These are phyloP conservation scores for Vulpes lagopus DNA, from an alignment of 2,113 vertebrate genomes.

Conservation along the genomic window DNA sequence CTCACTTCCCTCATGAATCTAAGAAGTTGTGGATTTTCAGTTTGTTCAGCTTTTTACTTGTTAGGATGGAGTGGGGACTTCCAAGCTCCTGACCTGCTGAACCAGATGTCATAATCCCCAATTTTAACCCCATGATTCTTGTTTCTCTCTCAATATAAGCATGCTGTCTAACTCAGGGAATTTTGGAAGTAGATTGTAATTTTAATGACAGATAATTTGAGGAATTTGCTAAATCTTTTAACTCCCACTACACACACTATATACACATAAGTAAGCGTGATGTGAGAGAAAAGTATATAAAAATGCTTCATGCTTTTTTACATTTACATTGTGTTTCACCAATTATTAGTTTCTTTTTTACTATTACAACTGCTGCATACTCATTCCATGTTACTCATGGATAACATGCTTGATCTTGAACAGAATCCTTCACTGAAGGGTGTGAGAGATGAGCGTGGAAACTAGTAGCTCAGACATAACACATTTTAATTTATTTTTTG, in stretches of 20 bases:
- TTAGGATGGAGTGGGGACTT: not conserved
- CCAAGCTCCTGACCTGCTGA: not conserved
- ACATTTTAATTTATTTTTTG: constrained; percentile 42
- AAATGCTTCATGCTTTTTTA: not conserved
- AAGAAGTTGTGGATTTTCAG: not conserved
- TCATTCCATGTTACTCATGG: not conserved
- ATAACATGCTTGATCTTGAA: not conserved
- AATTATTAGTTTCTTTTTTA: not conserved
- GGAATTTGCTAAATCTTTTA: not conserved
- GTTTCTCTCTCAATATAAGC: not conserved
- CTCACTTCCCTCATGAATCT: not conserved
- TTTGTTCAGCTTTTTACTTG: not conserved
- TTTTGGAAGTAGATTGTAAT: not conserved
- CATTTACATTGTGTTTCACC: not conserved
- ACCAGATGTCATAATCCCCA: not conserved
- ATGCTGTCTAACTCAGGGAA: not conserved
- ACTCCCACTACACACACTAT: not conserved
- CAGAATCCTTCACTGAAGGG: not conserved
- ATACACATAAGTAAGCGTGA: not conserved
- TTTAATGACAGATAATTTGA: not conserved
- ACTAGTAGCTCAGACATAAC: not conserved
- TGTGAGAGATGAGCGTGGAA: not conserved
- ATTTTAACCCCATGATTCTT: not conserved
- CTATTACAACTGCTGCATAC: not conserved
- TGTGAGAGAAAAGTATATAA: not conserved